Evolutionary conservation across 2,888 invertebrate species (phyloP).

Genomic region (Agapostemon virescens): DNA sequence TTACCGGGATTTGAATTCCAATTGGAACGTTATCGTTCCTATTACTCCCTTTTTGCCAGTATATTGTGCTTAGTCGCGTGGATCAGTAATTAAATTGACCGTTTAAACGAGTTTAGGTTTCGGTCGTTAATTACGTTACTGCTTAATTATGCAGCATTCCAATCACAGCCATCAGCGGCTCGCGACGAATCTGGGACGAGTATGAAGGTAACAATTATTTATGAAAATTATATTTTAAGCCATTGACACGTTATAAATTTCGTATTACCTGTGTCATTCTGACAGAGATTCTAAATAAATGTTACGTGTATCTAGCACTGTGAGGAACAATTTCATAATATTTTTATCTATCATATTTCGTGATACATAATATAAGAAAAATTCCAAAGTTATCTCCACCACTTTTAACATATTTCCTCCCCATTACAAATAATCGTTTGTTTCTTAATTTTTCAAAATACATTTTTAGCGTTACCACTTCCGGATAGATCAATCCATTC

Average conservation of each 20-base stretch:
- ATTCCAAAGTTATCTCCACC: no score
- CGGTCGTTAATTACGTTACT: conserved; percentile 18
- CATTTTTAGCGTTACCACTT: no score
- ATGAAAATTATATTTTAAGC: not conserved
- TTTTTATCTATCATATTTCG: no score
- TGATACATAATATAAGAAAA: no score
- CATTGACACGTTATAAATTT: not conserved
- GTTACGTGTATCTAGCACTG: no score
- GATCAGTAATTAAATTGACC: conserved; percentile 41
- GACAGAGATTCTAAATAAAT: no score
- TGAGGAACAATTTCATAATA: no score
- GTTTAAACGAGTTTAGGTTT: conserved; percentile 22
- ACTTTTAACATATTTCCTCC: no score
- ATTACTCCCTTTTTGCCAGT: not conserved
- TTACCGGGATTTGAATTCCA: not conserved
- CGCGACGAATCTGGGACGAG: not conserved
- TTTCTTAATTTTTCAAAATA: no score
- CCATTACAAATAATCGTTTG: no score
- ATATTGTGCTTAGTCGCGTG: conserved; percentile 5
- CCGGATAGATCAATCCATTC: no score
- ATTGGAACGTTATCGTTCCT: conserved; percentile 3
- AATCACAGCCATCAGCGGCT: not conserved
- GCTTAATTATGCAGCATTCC: not conserved
- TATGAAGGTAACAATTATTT: not conserved
- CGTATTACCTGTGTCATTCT: not conserved